Conservation (phyloP, 2,797 vertebrate species). For the Corythornis leucogaster region DNA sequence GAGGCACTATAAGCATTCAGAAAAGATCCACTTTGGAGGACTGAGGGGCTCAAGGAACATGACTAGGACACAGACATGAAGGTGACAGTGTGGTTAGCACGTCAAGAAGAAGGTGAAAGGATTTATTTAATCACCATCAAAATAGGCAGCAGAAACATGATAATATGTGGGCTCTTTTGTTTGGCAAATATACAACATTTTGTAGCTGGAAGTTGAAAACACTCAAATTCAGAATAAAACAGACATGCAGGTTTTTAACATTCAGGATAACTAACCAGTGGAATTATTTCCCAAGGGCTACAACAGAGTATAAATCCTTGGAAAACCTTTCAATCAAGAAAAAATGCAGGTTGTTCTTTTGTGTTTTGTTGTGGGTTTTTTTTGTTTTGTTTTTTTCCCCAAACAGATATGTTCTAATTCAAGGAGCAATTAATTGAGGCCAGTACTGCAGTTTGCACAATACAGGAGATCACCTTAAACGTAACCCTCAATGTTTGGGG, state of each 20-base stretch:
- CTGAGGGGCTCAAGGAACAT: neutral
- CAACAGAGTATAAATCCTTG: neutral
- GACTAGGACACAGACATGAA: neutral
- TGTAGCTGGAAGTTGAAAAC: constrained; percentile 6
- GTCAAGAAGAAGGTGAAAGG: neutral
- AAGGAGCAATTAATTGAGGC: constrained; percentile 20
- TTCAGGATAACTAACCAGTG: neutral
- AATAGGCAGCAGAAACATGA: neutral
- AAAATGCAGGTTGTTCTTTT: neutral
- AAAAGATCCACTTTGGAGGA: neutral
- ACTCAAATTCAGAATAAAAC: constrained; percentile 18
- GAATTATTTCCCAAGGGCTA: constrained; percentile 37
- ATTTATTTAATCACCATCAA: neutral
- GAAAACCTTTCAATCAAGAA: constrained; percentile 22
- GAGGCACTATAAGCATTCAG: neutral
- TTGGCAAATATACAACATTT: neutral
- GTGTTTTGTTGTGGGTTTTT: neutral
- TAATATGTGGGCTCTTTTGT: neutral
- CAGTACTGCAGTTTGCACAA: neutral
- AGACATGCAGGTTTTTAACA: neutral
- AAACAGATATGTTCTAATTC: constrained; percentile 10
- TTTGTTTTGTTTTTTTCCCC: neutral
- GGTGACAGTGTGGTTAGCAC: neutral
- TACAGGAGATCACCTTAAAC: neutral
- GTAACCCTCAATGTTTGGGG: neutral